Percentiles rank a stretch among this genome's conserved stretches.
These are phyloP conservation scores for Brachylomia viminalis DNA, from an alignment of 2,888 invertebrate species.

Conservation along the genomic window DNA sequence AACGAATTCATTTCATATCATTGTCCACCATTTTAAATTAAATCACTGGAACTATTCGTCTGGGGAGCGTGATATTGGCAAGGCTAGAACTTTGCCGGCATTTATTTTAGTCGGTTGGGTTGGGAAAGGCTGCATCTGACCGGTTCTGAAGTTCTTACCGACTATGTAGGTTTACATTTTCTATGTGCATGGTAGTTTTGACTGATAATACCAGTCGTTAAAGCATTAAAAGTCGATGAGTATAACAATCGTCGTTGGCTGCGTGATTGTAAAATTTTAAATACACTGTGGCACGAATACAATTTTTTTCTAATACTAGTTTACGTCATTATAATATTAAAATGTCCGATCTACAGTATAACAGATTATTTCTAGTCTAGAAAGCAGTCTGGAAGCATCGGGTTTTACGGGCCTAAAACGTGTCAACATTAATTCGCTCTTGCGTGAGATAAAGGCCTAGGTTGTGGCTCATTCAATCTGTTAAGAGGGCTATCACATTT, in stretches of 20 bases:
- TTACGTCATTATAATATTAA: not conserved
- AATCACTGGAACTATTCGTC: not conserved
- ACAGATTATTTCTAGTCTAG: conserved; percentile 8
- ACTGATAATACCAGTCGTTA: not conserved
- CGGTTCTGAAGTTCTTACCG: not conserved
- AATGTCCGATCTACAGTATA: conserved; percentile 9
- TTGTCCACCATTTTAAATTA: too few species aligned
- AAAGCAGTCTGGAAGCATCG: conserved; percentile 39
- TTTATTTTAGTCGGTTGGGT: not conserved
- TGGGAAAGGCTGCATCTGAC: not conserved
- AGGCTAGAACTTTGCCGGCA: not conserved
- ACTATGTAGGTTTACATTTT: not conserved
- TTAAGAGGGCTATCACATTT: too few species aligned
- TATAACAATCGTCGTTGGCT: not conserved
- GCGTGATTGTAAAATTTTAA: not conserved
- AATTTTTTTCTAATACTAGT: conserved; percentile 15
- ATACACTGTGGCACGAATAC: conserved; percentile 24
- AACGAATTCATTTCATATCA: not conserved
- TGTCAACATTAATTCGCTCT: not conserved
- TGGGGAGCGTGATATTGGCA: too few species aligned
- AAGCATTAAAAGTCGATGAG: not conserved
- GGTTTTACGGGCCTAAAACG: conserved; percentile 9
- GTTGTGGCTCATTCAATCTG: not conserved
- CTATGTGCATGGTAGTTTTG: not conserved
- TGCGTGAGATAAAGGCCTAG: not conserved